These are phyloP conservation scores for Enteromius anoplus DNA, from an alignment of 2,797 vertebrate species.

Conservation along the genomic window DNA sequence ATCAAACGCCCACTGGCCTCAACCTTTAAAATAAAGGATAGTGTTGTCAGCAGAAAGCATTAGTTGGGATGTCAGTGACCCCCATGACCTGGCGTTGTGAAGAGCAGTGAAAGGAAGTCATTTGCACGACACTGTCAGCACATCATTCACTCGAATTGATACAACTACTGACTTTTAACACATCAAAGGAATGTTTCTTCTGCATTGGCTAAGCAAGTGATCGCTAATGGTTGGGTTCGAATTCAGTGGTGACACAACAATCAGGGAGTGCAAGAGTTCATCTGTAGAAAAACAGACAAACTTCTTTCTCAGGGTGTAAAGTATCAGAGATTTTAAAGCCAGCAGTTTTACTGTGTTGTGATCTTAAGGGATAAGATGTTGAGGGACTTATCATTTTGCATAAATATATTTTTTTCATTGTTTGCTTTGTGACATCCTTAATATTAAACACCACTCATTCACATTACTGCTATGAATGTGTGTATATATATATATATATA, in stretches of 20 bases:
- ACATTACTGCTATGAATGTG: background rate
- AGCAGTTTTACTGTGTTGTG: background rate
- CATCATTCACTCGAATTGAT: slow-evolving; percentile 4
- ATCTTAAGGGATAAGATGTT: background rate
- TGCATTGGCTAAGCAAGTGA: slow-evolving; percentile 53
- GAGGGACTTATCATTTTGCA: background rate
- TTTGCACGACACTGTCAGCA: slow-evolving; percentile 16
- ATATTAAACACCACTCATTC: background rate
- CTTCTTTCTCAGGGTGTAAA: slow-evolving; percentile 13
- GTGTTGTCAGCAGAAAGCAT: background rate
- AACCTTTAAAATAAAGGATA: background rate
- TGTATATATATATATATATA: too few species aligned
- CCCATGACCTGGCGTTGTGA: slow-evolving; percentile 18
- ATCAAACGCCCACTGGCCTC: background rate
- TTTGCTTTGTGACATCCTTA: background rate
- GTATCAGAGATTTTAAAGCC: slow-evolving; percentile 6
- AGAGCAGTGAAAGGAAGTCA: background rate
- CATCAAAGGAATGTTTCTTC: slow-evolving; percentile 61
- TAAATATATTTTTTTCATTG: too few species aligned
- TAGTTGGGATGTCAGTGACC: slow-evolving; percentile 21
- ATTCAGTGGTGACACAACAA: slow-evolving; percentile 18
- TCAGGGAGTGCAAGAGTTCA: slow-evolving; percentile 16
- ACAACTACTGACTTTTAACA: slow-evolving; percentile 13
- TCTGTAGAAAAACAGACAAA: slow-evolving; percentile 13
- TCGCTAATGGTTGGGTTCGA: slow-evolving; percentile 28